Evolutionary conservation across 1,140 invertebrate genomes (phyloP), one percentile per base, ranked within the genome.

Genomic region (Drosophila nannoptera): DNA sequence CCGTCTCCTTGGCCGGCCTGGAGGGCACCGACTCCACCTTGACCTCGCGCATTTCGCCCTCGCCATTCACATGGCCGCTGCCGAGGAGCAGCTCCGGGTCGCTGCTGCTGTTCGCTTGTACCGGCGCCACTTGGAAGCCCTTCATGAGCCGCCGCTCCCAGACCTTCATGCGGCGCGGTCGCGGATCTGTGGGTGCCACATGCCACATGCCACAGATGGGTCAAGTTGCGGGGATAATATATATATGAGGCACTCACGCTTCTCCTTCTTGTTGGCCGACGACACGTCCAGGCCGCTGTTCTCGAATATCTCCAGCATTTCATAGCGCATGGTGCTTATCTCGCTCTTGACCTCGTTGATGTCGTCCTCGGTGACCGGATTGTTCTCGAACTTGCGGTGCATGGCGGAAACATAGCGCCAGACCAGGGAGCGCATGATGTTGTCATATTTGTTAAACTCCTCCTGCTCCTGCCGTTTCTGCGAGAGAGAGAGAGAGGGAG

Each of bases 321-420:
- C 96, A 83, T 94, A 96, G 72, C 94, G 92, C 90, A 96, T 93
- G 0, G 94, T 91, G 0, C 94, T 95, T 12, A 98, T 94, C 75
- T 97, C 96, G 78, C 94, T 94, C 88, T 98, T 98, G 1, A 98
- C 92, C 90, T 98, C 97, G 75, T 97, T 97, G 49, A 98, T 92
- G 77, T 98, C 95, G 75, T 98, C 97, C 88, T 98, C 96, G 11
- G 96, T 97, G 0, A 98, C 95, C 0, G 93, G 91, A 73, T 93
- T 93, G 72, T 94, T 92, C 70, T 96, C 95, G 69, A 92, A 92
- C 78, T 94, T 93, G 43, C 93, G 90, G 76, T 96, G 95, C 90
- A 94, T 93, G 32, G 94, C 92, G 0, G 95, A 94, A 5, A 97
- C 92, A 88, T 96, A 97, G 1, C 96, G 91, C 95, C 96, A 96